Conservation (phyloP, 2,888 invertebrate species). For the Xiphydria camelus region DNA sequence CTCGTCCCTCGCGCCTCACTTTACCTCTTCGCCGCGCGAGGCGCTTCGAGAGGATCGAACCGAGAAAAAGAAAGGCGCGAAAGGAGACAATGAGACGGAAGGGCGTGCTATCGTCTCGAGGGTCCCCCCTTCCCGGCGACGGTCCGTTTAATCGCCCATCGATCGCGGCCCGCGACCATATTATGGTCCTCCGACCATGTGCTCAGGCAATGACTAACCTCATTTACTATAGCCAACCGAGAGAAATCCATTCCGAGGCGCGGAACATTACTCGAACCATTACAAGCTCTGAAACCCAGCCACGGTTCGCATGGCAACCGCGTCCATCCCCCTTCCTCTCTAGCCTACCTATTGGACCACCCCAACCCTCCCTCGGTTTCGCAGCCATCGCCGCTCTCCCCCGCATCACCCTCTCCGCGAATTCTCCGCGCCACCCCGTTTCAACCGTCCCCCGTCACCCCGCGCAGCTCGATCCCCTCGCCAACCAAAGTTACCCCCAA, state of each 20-base stretch:
- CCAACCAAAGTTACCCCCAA: constrained; percentile 4
- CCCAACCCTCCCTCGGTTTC: background rate
- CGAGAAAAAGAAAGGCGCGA: constrained; percentile 6
- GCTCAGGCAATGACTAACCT: constrained; percentile 45
- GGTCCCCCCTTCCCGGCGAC: too few relatives aligned
- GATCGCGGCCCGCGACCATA: too few relatives aligned
- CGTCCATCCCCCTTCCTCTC: constrained; percentile 44
- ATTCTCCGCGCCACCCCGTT: background rate
- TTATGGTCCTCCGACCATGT: constrained; percentile 25
- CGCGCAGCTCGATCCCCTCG: background rate
- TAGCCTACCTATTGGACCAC: constrained; percentile 4
- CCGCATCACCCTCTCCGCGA: constrained; percentile 4
- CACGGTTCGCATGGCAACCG: constrained; percentile 51
- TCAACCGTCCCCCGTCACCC: background rate
- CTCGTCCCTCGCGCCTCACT: too few relatives aligned
- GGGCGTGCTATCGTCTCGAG: too few relatives aligned
- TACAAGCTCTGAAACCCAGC: constrained; percentile 47
- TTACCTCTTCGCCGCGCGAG: too few relatives aligned
- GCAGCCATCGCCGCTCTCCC: constrained; percentile 6
- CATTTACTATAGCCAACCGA: constrained; percentile 44
- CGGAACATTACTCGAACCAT: constrained; percentile 47
- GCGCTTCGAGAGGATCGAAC: constrained; percentile 1
- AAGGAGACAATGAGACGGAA: constrained; percentile 19
- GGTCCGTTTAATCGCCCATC: too few relatives aligned
- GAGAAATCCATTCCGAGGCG: constrained; percentile 48